Conservation (phyloP, 2,888 invertebrate species). For the Noctua pronuba region DNA sequence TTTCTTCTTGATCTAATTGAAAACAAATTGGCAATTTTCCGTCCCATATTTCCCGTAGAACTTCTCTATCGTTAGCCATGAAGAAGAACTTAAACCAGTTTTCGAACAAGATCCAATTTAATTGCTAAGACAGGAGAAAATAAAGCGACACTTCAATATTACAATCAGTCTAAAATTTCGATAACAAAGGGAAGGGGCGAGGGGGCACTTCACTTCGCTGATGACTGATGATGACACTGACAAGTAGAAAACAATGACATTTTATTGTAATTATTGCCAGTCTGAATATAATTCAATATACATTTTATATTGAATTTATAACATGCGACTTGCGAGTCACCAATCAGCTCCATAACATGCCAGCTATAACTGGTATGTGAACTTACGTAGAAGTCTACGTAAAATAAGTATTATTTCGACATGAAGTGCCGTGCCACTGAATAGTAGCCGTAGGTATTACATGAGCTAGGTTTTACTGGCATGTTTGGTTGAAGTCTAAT, state of each 20-base stretch:
- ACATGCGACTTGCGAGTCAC: too few relatives aligned
- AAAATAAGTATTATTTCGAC: too few relatives aligned
- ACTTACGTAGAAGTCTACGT: too few relatives aligned
- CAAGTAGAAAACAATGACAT: neutral
- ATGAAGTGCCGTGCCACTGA: too few relatives aligned
- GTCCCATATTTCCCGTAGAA: constrained; percentile 98
- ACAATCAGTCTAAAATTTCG: constrained; percentile 19
- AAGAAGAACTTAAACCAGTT: neutral
- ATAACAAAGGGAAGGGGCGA: constrained; percentile 33
- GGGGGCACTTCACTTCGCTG: constrained; percentile 2
- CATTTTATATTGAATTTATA: too few relatives aligned
- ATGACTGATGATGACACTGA: constrained; percentile 6
- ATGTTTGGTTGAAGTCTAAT: too few relatives aligned
- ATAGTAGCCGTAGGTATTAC: too few relatives aligned
- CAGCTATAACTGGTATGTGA: too few relatives aligned
- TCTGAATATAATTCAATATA: neutral
- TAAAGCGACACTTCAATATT: neutral
- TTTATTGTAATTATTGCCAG: constrained; percentile 5
- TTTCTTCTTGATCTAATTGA: constrained; percentile 96
- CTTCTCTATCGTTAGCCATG: constrained; percentile 99
- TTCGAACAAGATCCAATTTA: constrained; percentile 6
- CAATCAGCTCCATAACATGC: too few relatives aligned
- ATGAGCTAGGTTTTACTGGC: too few relatives aligned
- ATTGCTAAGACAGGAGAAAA: neutral
- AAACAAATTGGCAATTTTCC: constrained; percentile 98